Evolutionary conservation across 37 sponge, comb jelly and placozoan species (phyloP), one percentile per base, ranked within the genome.

Genomic region (Oscarella lobularis): DNA sequence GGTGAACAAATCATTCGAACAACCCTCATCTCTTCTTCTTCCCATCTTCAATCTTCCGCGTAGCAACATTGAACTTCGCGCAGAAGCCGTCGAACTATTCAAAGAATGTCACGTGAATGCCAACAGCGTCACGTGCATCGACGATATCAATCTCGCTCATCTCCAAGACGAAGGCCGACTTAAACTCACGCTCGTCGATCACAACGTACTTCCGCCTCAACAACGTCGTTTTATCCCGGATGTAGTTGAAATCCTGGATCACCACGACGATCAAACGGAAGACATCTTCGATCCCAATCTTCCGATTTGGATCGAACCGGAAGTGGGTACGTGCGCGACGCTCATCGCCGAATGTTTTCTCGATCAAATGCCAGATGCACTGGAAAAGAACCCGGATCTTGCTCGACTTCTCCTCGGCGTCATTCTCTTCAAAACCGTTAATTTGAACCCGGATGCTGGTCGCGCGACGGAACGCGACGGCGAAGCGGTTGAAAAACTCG

Each of bases 131-230:
- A 48, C 60, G 60, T 48, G 60, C 20, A 20, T 20, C 60, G 60
- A 48, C 20, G 60, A 48, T 48, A 20, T 48, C 14, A 48, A 48
- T 20, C 20, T 48, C 14, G 60, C 9, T 48, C 60, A 20, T 27
- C 20, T 48, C 14, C 60, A 48, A 48, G 14, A 48, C 14, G 60
- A 48, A 9, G 20, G 20, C 60, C 60, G 9, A 48, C 20, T 48
- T 9, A 48, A 48, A 20, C 20, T 90, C 38, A 81, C 82, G 4
- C 37, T 90, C 40, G 91, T 90, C 31, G 91, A 90, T 67, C 87
- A 87, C 67, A 80, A 84, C 38, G 33, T 72, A 5, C 83, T 78
- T 34, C 39, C 79, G 54, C 54, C 38, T 14, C 33, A 40, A 0
- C 67, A 67, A 30, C 0, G 36, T 5, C 39, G 36, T 9, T 74